These are phyloP conservation scores for Lethenteron reissneri DNA, from an alignment of 2,113 vertebrate species.

Conservation along the genomic window DNA sequence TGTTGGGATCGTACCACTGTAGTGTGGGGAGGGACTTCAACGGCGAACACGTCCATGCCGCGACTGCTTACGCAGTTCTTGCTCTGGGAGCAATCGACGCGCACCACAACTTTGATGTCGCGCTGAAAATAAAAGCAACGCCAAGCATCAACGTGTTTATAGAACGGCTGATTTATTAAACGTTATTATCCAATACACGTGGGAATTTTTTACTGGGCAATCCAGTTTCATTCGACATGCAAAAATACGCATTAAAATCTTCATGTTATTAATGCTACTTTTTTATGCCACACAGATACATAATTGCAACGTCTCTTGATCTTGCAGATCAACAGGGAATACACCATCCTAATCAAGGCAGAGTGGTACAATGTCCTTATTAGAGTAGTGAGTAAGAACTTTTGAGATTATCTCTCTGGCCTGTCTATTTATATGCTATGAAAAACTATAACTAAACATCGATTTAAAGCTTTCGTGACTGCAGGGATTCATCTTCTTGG, in stretches of 20 bases:
- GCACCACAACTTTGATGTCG: conserved; percentile 51
- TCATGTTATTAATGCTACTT: too few species aligned
- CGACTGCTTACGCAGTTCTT: conserved; percentile 57
- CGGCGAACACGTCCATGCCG: conserved; percentile 49
- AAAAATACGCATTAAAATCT: background rate
- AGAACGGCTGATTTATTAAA: background rate
- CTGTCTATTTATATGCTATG: too few species aligned
- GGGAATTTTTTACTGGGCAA: background rate
- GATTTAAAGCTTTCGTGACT: too few species aligned
- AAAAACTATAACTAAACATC: too few species aligned
- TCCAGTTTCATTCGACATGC: background rate
- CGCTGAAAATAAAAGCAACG: conserved; percentile 27
- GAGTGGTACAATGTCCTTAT: too few species aligned
- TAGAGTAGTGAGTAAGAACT: too few species aligned
- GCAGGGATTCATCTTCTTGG: too few species aligned
- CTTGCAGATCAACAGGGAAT: too few species aligned
- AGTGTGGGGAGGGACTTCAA: conserved; percentile 57
- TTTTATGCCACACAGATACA: too few species aligned
- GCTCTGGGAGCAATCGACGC: conserved; percentile 55
- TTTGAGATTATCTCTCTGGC: too few species aligned
- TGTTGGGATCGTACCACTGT: conserved; percentile 30
- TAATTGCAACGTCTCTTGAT: too few species aligned
- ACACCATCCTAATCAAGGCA: too few species aligned
- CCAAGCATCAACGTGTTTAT: conserved; percentile 6
- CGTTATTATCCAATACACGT: background rate